Conservation (phyloP, 2,888 invertebrate genomes). For the Busseola fusca region DNA sequence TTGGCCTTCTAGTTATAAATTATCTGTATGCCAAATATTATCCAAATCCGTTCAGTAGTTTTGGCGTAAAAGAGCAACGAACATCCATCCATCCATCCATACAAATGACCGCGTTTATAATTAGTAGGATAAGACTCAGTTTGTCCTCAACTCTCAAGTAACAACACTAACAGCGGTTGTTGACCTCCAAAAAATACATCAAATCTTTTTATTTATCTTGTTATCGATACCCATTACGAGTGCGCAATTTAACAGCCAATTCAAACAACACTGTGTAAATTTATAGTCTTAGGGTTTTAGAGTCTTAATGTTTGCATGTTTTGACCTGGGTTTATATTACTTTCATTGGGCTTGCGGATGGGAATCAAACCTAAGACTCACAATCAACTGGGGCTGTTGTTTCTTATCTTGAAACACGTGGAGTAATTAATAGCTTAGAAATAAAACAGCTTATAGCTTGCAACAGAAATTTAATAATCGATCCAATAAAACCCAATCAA, state of each 20-base stretch:
- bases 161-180: not conserved
- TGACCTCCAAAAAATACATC: not conserved
- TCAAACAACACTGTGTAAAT: not conserved
- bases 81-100: too few species aligned
- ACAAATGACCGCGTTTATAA: too few species aligned
- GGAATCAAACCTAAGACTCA: not conserved
- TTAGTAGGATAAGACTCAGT: too few species aligned
- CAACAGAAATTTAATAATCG: slow-evolving; percentile 4
- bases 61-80: too few species aligned
- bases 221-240: not conserved
- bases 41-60: too few species aligned
- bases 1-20: too few species aligned
- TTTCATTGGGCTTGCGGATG: slow-evolving; percentile 1
- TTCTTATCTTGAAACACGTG: slow-evolving; percentile 19
- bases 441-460: slow-evolving; percentile 1
- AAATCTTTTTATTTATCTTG: not conserved
- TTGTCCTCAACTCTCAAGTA: too few species aligned
- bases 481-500: slow-evolving; percentile 7
- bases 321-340: not conserved
- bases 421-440: not conserved
- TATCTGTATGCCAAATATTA: too few species aligned
- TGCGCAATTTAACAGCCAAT: not conserved
- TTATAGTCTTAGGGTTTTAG: not conserved
- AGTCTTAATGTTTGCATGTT: not conserved
- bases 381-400: not conserved